Evolutionary conservation across 2,888 invertebrate species (phyloP), one percentile per base, ranked within the genome.

Genomic region (Acronicta leporina): DNA sequence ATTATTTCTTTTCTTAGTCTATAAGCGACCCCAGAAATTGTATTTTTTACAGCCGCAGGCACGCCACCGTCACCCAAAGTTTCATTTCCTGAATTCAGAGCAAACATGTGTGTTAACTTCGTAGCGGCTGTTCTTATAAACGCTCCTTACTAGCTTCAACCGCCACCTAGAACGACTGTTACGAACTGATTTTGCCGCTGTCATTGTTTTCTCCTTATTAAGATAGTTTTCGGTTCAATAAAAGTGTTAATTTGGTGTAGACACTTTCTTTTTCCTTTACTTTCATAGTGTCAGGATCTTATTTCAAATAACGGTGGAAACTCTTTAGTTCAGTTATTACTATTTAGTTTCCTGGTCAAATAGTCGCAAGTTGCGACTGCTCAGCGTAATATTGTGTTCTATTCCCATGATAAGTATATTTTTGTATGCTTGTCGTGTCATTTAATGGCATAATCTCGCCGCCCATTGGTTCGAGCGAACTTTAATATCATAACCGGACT

Each of bases 61-160:
- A 54, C 70, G 74, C 63, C 62, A 53, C 73, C 45, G n/a, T 43
- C 49, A 30, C 25, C 58, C 27, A 8, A 69, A 74, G 43, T 70
- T 74, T 74, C 43, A 69, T 70, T 74, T 70, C 70, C 70, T 69
- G 52, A 41, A 62, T 69, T 57, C 64, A 33, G 14, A 16, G 42
- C 52, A 74, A 74, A 74, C 49, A 55, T 53, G 42, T 57, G 63
- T 44, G 41, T 73, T 55, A 70, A 68, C 57, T 64, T 65, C 38
- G 35, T 16, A 45, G n/a, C 33, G 50, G 43, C 35, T 40, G 27
- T 68, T 25, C 62, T 63, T 44, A 73, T 41, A 73, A 56, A 30
- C 30, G 30, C 16, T 35, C 16, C 25, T 60, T 49, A 46, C 51
- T 52, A 52, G 35, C 51, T 57, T 49, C 6, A 8, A 48, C 33